Conservation (phyloP, 53 echinoderm and acorn worm genomes). For the Astropecten irregularis region DNA sequence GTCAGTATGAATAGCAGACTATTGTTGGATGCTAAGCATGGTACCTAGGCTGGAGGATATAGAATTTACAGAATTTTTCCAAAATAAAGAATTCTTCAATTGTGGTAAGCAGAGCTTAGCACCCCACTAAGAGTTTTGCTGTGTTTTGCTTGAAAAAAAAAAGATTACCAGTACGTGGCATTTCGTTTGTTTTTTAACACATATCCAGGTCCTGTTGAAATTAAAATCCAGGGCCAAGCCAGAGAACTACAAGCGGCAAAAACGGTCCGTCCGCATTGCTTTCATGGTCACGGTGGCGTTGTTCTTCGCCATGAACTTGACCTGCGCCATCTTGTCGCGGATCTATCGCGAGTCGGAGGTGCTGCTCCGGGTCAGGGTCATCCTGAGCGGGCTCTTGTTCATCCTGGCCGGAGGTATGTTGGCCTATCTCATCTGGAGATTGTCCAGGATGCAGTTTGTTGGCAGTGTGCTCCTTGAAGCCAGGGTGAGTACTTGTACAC, state of each 20-base stretch:
- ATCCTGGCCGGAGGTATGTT: slow-evolving; percentile 66
- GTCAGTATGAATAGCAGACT: too few relatives aligned
- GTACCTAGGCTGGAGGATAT: too few relatives aligned
- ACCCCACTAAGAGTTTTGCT: too few relatives aligned
- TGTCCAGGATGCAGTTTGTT: slow-evolving; percentile 82
- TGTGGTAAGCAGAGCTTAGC: too few relatives aligned
- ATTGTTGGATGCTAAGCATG: too few relatives aligned
- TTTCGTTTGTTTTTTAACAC: too few relatives aligned
- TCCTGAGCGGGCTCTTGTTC: slow-evolving; percentile 82
- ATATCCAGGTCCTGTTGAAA: slow-evolving; percentile 90
- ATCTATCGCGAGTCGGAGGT: not conserved
- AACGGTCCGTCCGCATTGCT: slow-evolving; percentile 58
- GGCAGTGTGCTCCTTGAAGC: slow-evolving; percentile 91
- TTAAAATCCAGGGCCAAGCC: slow-evolving; percentile 73
- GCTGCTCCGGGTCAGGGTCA: slow-evolving; percentile 67
- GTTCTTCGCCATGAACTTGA: slow-evolving; percentile 77
- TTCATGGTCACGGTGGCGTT: slow-evolving; percentile 54
- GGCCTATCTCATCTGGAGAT: slow-evolving; percentile 87
- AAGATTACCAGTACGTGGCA: too few relatives aligned
- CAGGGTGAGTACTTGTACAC: slow-evolving; percentile 66
- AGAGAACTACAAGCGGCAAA: slow-evolving; percentile 68
- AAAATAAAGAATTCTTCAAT: too few relatives aligned
- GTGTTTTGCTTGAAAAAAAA: too few relatives aligned
- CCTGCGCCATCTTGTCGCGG: slow-evolving; percentile 63
- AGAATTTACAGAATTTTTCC: too few relatives aligned